These are phyloP conservation scores for Cylindroiulus punctatus DNA, from an alignment of 2,888 invertebrate genomes.

Conservation along the genomic window DNA sequence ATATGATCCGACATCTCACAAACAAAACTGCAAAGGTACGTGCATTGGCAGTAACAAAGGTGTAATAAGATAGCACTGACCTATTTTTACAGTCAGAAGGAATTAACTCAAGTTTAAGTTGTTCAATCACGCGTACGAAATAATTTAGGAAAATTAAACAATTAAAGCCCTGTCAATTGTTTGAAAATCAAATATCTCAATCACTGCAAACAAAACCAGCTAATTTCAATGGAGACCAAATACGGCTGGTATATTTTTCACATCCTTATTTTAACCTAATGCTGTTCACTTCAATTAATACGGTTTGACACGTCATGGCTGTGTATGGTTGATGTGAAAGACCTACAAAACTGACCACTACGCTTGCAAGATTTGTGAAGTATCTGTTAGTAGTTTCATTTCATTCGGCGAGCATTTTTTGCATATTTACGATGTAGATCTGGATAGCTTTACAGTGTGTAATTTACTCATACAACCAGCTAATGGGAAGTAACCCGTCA, in stretches of 20 bases:
- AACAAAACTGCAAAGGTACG: not conserved
- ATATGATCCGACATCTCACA: not conserved
- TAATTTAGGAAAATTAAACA: not conserved
- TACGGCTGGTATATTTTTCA: constrained; percentile 2
- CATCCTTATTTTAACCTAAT: constrained; percentile 34
- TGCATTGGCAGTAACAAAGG: not conserved
- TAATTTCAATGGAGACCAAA: not conserved
- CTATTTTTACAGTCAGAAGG: not conserved
- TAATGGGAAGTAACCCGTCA: not conserved
- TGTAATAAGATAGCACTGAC: not conserved
- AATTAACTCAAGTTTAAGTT: not conserved
- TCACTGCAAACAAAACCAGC: not conserved
- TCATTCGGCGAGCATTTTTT: not conserved
- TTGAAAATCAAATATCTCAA: not conserved
- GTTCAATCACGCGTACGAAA: not conserved
- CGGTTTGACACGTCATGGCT: not conserved
- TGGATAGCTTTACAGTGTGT: constrained; percentile 12
- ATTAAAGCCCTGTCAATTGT: constrained; percentile 14
- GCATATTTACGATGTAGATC: constrained; percentile 3
- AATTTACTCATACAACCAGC: not conserved
- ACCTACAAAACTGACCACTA: not conserved
- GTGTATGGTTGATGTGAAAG: not conserved
- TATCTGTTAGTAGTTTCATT: not conserved
- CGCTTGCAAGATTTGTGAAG: not conserved
- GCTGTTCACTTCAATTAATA: constrained; percentile 6